A percentile compares a stretch with the other conserved stretches of the same genome.
Evolutionary conservation across 2,113 vertebrate species (phyloP).

Genomic region (Esox niger): DNA sequence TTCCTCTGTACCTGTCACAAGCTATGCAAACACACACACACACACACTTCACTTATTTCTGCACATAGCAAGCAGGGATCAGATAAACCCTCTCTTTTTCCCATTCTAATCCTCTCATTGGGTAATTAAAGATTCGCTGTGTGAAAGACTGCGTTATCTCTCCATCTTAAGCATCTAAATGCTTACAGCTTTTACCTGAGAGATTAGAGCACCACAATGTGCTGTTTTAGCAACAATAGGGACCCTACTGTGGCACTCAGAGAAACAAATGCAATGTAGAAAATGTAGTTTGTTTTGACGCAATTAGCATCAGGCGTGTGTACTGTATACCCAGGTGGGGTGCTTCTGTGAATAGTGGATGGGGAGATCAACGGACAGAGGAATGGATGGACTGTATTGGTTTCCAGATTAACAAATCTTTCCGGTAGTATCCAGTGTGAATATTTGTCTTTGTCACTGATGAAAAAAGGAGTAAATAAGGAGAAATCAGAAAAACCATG

Average conservation of each 20-base stretch:
- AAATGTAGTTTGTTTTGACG: not conserved
- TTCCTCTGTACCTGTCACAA: slow-evolving; percentile 35
- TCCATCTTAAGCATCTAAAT: slow-evolving; percentile 60
- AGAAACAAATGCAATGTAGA: slow-evolving; percentile 28
- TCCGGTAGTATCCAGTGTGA: no score
- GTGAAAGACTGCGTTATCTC: slow-evolving; percentile 51
- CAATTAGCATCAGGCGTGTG: not conserved
- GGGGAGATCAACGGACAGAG: not conserved
- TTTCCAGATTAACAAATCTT: no score
- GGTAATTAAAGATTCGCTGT: slow-evolving; percentile 65
- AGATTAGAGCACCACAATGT: slow-evolving; percentile 54
- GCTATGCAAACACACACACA: slow-evolving; percentile 22
- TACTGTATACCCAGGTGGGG: not conserved
- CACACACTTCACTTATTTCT: slow-evolving; percentile 15
- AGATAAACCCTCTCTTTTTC: slow-evolving; percentile 61
- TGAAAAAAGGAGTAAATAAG: no score
- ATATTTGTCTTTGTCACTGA: no score
- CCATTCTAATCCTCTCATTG: slow-evolving; percentile 57
- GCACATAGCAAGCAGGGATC: slow-evolving; percentile 34
- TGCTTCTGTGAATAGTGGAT: not conserved
- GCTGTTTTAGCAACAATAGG: slow-evolving; percentile 61
- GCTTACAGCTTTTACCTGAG: slow-evolving; percentile 56
- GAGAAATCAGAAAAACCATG: no score
- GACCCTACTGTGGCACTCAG: slow-evolving; percentile 34
- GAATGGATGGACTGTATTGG: not conserved